Conservation (phyloP, 1,140 invertebrate species). For the Thaumetopoea pityocampa region DNA sequence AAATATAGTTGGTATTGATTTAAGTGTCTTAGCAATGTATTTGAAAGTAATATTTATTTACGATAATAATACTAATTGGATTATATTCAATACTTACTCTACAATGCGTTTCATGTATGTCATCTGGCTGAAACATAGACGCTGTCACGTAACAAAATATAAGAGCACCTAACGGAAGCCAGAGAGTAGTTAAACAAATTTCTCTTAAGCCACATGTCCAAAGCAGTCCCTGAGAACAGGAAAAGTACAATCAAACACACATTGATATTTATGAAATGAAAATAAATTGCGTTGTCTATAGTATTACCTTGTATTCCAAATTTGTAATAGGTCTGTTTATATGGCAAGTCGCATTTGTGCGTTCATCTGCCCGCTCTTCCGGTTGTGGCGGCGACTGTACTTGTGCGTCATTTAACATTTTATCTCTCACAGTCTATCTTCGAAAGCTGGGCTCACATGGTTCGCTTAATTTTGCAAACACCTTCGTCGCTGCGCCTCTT, state of each 20-base stretch:
- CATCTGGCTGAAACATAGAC: conserved; percentile 91
- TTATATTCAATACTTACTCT: conserved; percentile 79
- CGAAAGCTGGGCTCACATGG: conserved; percentile 22
- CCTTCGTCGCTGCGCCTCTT: neutral
- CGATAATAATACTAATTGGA: conserved; percentile 5
- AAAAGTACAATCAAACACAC: conserved; percentile 7
- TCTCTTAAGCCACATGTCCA: conserved; percentile 78
- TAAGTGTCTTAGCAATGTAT: too few relatives aligned
- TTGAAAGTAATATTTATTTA: neutral
- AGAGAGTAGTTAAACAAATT: conserved; percentile 87
- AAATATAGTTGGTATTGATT: too few relatives aligned
- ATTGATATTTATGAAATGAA: neutral
- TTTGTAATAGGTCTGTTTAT: conserved; percentile 43
- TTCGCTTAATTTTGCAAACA: conserved; percentile 20
- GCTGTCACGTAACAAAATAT: conserved; percentile 91
- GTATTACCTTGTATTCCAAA: conserved; percentile 58
- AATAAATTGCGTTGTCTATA: neutral
- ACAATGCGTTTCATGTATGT: conserved; percentile 95
- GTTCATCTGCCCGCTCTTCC: conserved; percentile 36
- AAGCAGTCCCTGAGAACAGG: conserved; percentile 56
- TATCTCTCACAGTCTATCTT: conserved; percentile 39
- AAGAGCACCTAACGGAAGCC: conserved; percentile 87
- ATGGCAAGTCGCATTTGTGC: conserved; percentile 44
- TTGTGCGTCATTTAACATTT: conserved; percentile 72
- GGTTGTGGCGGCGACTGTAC: conserved; percentile 53